Percentiles rank a stretch among this genome's conserved stretches.
Evolutionary conservation across 2,888 invertebrate genomes (phyloP).

Genomic region (Aphodius granarius): DNA sequence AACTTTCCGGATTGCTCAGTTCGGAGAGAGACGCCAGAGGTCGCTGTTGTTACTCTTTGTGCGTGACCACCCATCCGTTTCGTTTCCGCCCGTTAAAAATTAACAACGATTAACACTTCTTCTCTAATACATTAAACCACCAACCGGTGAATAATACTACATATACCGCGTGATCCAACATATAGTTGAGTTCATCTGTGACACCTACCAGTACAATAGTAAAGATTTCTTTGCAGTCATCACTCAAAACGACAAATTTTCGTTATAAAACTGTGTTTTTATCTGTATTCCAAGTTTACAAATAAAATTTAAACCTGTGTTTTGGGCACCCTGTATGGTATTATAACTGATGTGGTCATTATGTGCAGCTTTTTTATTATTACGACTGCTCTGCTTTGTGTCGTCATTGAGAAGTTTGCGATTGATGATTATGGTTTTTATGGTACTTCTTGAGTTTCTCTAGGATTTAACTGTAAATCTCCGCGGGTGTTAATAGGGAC

Average conservation of each 20-base stretch:
- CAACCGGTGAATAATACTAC: neutral
- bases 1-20: neutral
- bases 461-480: slow-evolving; percentile 30
- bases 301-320: too few relatives aligned
- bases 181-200: too few relatives aligned
- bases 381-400: neutral
- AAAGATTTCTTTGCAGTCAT: too few relatives aligned
- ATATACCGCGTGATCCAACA: too few relatives aligned
- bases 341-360: neutral
- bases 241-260: too few relatives aligned
- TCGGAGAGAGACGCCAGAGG: neutral
- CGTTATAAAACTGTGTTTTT: too few relatives aligned
- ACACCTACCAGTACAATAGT: too few relatives aligned
- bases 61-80: neutral
- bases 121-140: slow-evolving; percentile 18
- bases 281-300: too few relatives aligned
- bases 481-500: slow-evolving; percentile 37
- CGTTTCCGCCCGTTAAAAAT: slow-evolving; percentile 12
- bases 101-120: slow-evolving; percentile 23
- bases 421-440: neutral
- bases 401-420: neutral
- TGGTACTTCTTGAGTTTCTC: slow-evolving; percentile 3
- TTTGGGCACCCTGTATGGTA: too few relatives aligned
- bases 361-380: neutral
- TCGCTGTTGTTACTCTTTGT: slow-evolving; percentile 3